These are phyloP conservation scores for Notarius quadriscutis DNA, from an alignment of 2,113 vertebrate genomes.

Conservation along the genomic window DNA sequence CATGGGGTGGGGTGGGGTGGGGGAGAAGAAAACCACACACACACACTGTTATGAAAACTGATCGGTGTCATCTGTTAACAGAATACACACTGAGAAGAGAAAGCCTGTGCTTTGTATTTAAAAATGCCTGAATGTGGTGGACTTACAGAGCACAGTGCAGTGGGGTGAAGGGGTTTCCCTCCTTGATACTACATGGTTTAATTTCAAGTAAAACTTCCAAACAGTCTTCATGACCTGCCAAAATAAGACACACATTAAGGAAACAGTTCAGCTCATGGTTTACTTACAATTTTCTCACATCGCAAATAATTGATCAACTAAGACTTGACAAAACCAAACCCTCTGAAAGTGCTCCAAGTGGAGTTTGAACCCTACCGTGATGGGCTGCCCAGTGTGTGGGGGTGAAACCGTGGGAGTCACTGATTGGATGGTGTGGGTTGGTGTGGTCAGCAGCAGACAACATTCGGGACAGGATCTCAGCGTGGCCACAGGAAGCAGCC, in stretches of 20 bases:
- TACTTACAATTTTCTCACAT: neutral
- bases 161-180: conserved; percentile 93
- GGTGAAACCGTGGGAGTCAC: conserved; percentile 90
- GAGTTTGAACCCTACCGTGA: conserved; percentile 75
- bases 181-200: conserved; percentile 87
- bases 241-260: neutral
- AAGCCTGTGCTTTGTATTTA: neutral
- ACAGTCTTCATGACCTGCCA: conserved; percentile 92
- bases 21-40: neutral
- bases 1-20: no score
- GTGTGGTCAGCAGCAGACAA: conserved; percentile 84
- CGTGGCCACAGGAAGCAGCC: conserved; percentile 86
- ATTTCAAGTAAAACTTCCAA: conserved; percentile 98
- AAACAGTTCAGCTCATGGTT: neutral
- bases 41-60: neutral
- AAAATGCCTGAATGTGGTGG: neutral
- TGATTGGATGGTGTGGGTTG: conserved; percentile 84
- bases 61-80: neutral
- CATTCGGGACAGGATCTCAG: conserved; percentile 79
- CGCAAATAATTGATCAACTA: neutral
- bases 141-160: conserved; percentile 99
- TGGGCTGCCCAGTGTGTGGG: conserved; percentile 96
- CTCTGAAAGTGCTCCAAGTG: neutral
- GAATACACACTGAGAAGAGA: neutral
- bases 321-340: neutral